Conservation (phyloP, 2,888 invertebrate genomes). For the Acleris holmiana region DNA sequence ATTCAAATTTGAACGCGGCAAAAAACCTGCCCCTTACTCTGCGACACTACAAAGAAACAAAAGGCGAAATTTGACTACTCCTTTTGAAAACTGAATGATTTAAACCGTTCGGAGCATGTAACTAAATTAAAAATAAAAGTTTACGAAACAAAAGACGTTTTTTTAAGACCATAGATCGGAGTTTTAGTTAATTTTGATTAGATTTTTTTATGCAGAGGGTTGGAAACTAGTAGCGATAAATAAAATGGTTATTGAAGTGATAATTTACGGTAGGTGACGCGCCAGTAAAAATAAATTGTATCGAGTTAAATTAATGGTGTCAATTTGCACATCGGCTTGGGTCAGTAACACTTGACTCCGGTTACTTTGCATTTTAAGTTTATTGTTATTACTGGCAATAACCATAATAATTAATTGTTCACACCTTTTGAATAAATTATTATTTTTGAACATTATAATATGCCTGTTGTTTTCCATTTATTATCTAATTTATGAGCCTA, state of each 20-base stretch:
- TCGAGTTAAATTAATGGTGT: not conserved
- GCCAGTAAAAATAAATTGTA: not conserved
- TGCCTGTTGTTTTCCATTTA: too few species aligned
- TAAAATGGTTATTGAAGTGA: conserved; percentile 14
- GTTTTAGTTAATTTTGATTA: conserved; percentile 24
- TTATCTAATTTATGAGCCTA: too few species aligned
- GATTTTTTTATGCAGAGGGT: conserved; percentile 15
- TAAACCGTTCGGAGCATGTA: conserved; percentile 66
- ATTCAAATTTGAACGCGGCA: conserved; percentile 73
- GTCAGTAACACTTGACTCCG: not conserved
- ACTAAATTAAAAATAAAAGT: conserved; percentile 55
- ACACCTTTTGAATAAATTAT: conserved; percentile 2
- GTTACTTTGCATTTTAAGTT: not conserved
- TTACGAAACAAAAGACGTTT: conserved; percentile 58
- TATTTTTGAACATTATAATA: too few species aligned
- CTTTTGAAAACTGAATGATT: conserved; percentile 75
- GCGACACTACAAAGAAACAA: conserved; percentile 77
- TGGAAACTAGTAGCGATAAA: conserved; percentile 8
- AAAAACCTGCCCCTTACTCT: conserved; percentile 64
- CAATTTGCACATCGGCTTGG: conserved; percentile 3
- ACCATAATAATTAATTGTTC: not conserved
- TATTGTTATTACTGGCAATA: not conserved
- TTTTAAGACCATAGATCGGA: conserved; percentile 31
- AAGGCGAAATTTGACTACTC: conserved; percentile 73
- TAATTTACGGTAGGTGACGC: conserved; percentile 27